Conservation (phyloP, 2,113 vertebrate species). For the Herpailurus yagouaroundi region DNA sequence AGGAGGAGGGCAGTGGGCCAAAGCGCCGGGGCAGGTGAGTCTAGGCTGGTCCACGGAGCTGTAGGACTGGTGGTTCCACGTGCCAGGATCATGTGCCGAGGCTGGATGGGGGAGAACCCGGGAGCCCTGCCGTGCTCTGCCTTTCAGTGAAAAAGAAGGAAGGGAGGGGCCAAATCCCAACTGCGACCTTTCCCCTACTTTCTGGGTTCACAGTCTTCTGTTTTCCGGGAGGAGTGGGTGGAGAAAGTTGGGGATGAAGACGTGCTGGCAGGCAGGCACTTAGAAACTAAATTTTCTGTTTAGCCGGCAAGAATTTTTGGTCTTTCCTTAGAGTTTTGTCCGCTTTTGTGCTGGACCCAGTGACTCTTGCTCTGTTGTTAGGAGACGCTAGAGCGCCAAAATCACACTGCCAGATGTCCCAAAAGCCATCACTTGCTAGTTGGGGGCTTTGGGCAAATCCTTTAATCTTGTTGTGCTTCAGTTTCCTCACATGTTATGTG, state of each 20-base stretch:
- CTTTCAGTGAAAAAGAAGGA: neutral
- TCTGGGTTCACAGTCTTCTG: fast-evolving
- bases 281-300: neutral
- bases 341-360: neutral
- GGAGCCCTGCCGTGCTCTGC: fast-evolving
- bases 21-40: neutral
- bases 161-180: neutral
- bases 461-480: neutral
- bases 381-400: neutral
- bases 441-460: neutral
- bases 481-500: neutral
- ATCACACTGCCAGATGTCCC: neutral
- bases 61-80: fast-evolving
- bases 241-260: neutral
- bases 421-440: neutral
- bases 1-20: neutral
- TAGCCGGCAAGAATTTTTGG: neutral
- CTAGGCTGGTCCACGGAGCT: neutral
- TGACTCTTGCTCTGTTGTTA: neutral
- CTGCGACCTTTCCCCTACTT: conserved; percentile 62
- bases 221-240: neutral
- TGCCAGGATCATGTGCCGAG: fast-evolving
- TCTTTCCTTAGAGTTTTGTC: neutral
- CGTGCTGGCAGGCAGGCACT: neutral
- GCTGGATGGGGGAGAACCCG: neutral